These are phyloP conservation scores for Pocillopora verrucosa DNA, from an alignment of 64 coral and sea anemone genomes.

Conservation along the genomic window DNA sequence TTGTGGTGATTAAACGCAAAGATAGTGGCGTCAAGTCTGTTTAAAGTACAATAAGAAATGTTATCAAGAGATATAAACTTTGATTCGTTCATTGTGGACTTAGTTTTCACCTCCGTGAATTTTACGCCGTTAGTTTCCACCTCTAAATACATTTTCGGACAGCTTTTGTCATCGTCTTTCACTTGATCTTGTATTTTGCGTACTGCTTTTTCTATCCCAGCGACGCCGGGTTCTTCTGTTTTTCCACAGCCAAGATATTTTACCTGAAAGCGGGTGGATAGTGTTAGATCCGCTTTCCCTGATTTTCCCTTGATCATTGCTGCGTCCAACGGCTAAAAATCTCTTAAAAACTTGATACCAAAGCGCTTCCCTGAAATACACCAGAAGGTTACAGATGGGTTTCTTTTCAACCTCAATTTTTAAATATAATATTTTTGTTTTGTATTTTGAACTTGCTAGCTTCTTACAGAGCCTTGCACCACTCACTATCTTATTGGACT, in stretches of 20 bases:
- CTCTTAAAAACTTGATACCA: neutral
- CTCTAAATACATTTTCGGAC: constrained; percentile 75
- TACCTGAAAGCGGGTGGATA: constrained; percentile 64
- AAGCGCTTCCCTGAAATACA: neutral
- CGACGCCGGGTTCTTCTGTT: constrained; percentile 62
- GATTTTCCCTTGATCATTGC: constrained; percentile 46
- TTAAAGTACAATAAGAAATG: constrained; percentile 81
- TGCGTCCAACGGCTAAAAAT: neutral
- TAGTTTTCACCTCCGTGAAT: constrained; percentile 29
- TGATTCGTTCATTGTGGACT: constrained; percentile 26
- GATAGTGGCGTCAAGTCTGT: constrained; percentile 60
- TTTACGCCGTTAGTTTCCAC: constrained; percentile 63
- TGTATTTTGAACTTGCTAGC: neutral
- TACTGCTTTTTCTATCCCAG: constrained; percentile 80
- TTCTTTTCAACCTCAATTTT: neutral
- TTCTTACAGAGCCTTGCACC: neutral
- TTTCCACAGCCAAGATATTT: constrained; percentile 71
- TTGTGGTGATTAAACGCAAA: constrained; percentile 94
- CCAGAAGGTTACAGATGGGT: neutral
- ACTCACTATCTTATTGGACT: constrained; percentile 10
- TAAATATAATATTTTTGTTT: neutral
- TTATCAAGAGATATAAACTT: constrained; percentile 60
- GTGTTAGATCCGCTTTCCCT: constrained; percentile 44
- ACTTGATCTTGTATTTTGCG: constrained; percentile 50
- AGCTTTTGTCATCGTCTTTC: constrained; percentile 49